These are phyloP conservation scores for Pogoniulus pusillus DNA, from an alignment of 2,797 vertebrate species.

Conservation along the genomic window DNA sequence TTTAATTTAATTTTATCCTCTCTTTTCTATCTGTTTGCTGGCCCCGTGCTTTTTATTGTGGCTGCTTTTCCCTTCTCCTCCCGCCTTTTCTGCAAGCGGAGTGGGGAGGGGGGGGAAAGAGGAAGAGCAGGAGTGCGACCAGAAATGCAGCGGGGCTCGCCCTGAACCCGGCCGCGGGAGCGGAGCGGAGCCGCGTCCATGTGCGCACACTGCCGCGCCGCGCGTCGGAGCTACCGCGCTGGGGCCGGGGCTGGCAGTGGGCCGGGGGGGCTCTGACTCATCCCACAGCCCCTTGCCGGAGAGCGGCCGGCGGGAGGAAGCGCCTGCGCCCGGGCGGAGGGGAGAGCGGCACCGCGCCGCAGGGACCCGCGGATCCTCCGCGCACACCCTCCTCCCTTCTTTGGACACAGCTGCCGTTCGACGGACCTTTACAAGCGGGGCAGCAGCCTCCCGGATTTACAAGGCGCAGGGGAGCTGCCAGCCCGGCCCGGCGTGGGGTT, in stretches of 20 bases:
- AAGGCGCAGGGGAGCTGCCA: neutral
- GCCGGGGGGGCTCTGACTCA: slow-evolving; percentile 53
- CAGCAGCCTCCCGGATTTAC: slow-evolving; percentile 34
- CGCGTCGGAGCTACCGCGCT: slow-evolving; percentile 43
- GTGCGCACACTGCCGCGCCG: slow-evolving; percentile 31
- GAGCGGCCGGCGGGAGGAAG: slow-evolving; percentile 11
- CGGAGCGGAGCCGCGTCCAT: slow-evolving; percentile 32
- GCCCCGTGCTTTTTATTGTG: neutral
- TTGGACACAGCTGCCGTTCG: slow-evolving; percentile 14
- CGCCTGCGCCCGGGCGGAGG: neutral
- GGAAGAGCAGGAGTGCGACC: slow-evolving; percentile 51
- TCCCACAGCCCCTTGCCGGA: slow-evolving; percentile 13
- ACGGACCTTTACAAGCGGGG: slow-evolving; percentile 18
- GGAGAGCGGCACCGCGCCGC: slow-evolving; percentile 4
- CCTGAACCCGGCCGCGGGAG: slow-evolving; percentile 60
- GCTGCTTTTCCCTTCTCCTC: slow-evolving; percentile 21
- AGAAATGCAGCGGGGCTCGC: slow-evolving; percentile 63
- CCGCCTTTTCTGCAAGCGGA: slow-evolving; percentile 22
- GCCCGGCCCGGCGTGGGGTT: neutral
- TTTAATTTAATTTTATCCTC: neutral
- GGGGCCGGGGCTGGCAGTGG: slow-evolving; percentile 27
- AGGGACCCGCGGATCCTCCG: slow-evolving; percentile 22
- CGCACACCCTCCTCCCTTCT: neutral
- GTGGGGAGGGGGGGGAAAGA: slow-evolving; percentile 25
- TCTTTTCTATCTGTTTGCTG: neutral